Conservation (phyloP, 2,888 invertebrate species). For the Celastrina argiolus region DNA sequence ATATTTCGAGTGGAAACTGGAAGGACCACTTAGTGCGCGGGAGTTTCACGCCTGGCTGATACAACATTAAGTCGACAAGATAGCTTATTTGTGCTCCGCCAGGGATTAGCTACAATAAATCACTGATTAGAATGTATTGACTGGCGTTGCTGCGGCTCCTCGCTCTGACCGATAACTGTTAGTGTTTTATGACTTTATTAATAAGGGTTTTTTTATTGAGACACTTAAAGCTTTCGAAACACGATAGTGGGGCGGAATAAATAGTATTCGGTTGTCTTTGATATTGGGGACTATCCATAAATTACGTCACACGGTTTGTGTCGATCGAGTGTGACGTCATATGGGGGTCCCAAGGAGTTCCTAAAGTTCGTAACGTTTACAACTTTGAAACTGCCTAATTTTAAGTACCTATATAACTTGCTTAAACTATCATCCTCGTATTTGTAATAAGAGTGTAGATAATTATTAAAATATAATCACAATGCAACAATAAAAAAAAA, state of each 20-base stretch:
- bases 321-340: too few species aligned
- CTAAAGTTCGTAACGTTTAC: too few species aligned
- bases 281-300: too few species aligned
- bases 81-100: conserved; percentile 78
- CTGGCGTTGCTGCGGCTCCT: conserved; percentile 66
- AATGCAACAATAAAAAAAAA: too few species aligned
- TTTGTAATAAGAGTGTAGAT: too few species aligned
- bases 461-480: too few species aligned
- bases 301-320: too few species aligned
- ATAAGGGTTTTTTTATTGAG: conserved; percentile 33
- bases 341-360: too few species aligned
- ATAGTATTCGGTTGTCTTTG: neutral
- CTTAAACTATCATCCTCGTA: too few species aligned
- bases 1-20: conserved; percentile 79
- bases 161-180: conserved; percentile 62
- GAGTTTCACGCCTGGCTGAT: conserved; percentile 78
- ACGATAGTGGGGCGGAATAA: neutral
- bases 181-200: conserved; percentile 63
- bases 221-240: conserved; percentile 28
- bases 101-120: conserved; percentile 77
- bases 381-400: too few species aligned
- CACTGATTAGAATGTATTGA: conserved; percentile 78
- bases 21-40: conserved; percentile 78
- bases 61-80: conserved; percentile 78
- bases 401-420: too few species aligned